Percentiles rank a stretch among this genome's conserved stretches.
Evolutionary conservation across 2,113 vertebrate species (phyloP).

Genomic region (Hiodon tergisus): DNA sequence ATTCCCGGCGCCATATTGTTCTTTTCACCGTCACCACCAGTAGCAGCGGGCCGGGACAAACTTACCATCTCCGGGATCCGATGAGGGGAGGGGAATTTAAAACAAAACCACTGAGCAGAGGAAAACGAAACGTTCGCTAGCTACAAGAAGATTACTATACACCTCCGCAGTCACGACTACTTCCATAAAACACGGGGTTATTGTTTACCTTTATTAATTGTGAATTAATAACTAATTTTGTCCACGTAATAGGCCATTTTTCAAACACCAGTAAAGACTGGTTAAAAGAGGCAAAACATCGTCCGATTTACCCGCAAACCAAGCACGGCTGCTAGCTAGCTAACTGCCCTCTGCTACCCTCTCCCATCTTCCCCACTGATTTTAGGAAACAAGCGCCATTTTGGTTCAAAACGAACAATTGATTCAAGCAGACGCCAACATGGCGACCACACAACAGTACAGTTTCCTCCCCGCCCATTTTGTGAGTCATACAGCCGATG

Average conservation of each 20-base stretch:
- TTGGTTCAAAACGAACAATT: constrained; percentile 13
- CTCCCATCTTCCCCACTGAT: background rate
- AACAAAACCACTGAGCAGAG: background rate
- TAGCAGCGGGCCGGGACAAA: constrained; percentile 24
- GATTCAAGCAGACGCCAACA: constrained; percentile 6
- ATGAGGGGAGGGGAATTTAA: constrained; percentile 12
- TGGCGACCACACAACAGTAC: constrained; percentile 1
- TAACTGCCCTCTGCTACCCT: constrained; percentile 5
- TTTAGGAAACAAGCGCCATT: constrained; percentile 24
- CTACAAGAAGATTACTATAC: background rate
- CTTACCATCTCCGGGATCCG: constrained; percentile 28
- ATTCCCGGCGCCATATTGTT: constrained; percentile 65
- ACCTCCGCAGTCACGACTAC: constrained; percentile 5
- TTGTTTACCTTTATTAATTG: background rate
- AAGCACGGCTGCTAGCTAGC: background rate
- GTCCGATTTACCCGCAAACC: background rate
- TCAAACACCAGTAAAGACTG: background rate
- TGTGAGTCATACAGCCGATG: constrained; percentile 4
- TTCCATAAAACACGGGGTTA: background rate
- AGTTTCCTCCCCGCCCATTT: constrained; percentile 1
- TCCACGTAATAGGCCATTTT: background rate
- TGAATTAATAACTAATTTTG: background rate
- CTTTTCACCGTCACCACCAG: constrained; percentile 41
- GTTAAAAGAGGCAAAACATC: background rate
- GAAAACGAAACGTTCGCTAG: background rate